Evolutionary conservation across 1,140 invertebrate species (phyloP), one percentile per base, ranked within the genome.

Genomic region (Bombus waltoni): DNA sequence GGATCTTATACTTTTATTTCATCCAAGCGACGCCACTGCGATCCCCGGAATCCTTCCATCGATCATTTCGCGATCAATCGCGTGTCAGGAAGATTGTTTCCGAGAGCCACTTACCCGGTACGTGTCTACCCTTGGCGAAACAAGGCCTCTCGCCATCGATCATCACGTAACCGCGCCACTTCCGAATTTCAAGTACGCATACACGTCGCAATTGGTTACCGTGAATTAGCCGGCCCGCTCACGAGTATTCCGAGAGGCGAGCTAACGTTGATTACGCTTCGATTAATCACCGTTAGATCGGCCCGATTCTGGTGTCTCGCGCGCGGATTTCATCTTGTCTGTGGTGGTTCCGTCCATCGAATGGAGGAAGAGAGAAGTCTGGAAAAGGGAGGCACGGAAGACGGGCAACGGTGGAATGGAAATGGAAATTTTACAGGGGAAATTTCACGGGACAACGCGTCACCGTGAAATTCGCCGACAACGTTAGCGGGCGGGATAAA

Each of bases 41-140:
- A 53, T 53, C 47, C 47, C 47, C 18, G 47, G 18, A 57, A 57
- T 70, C 71, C 85, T 91, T 92, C 88, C 91, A 92, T 92, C 92
- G 86, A 92, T 92, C 92, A 92, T 87, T 91, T 70, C 25, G 44
- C 84, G 85, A 92, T 92, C 89, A 88, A 90, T 90, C 88, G 86
- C 70, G 82, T 79, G 90, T 87, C 90, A 83, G 35, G 81, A 83
- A 82, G 71, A 91, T 89, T 90, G 86, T 91, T 89, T 88, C 87
- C 83, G 80, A 77, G 76, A 76, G 88, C 83, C 83, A 72, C 83
- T 87, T 90, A 90, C 81, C 80, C 83, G 82, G n/a, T 87, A 84
- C 85, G 85, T 81, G 89, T 89, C 88, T 83, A 77, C 87, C 80
- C 66, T 42, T 59, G 83, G 65, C 88, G 82, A 75, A 72, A 78